Percentiles rank a stretch among this genome's conserved stretches.
Conservation (phyloP, 1,140 invertebrate species). For the Rhizoglyphus robini region DNA sequence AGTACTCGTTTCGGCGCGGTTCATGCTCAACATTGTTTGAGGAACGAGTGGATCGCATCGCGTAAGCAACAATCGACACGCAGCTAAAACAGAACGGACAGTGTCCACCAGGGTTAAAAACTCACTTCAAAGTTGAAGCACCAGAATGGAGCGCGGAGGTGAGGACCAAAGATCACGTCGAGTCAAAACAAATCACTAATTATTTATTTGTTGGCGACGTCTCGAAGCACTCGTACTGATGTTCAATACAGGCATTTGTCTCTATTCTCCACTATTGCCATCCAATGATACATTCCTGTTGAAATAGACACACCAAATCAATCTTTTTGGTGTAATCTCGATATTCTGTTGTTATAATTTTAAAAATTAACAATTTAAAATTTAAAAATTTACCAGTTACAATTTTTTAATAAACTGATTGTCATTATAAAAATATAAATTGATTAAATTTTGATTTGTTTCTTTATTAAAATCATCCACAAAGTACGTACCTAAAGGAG, state of each 20-base stretch:
- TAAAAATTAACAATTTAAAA: too few relatives aligned
- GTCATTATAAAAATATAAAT: not conserved
- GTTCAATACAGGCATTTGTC: not conserved
- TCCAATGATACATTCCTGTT: not conserved
- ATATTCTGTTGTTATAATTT: too few relatives aligned
- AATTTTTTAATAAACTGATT: not conserved
- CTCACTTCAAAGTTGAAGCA: too few relatives aligned
- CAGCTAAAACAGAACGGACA: too few relatives aligned
- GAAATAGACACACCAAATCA: not conserved
- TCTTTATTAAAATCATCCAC: not conserved
- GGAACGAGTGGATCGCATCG: constrained; percentile 4
- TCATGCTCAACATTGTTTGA: constrained; percentile 11
- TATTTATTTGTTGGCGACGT: not conserved
- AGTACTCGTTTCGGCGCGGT: not conserved
- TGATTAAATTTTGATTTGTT: not conserved
- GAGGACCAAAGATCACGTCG: too few relatives aligned
- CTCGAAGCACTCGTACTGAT: not conserved
- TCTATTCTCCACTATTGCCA: not conserved
- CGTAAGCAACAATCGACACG: too few relatives aligned
- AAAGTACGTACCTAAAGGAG: not conserved
- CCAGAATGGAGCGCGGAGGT: too few relatives aligned
- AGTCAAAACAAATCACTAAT: too few relatives aligned
- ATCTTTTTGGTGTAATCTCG: too few relatives aligned
- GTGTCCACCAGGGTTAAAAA: too few relatives aligned
- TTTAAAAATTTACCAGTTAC: too few relatives aligned